A percentile compares a stretch with the other conserved stretches of the same genome.
These are phyloP conservation scores for Montipora cactus DNA, from an alignment of 64 coral and sea anemone species.

Conservation along the genomic window DNA sequence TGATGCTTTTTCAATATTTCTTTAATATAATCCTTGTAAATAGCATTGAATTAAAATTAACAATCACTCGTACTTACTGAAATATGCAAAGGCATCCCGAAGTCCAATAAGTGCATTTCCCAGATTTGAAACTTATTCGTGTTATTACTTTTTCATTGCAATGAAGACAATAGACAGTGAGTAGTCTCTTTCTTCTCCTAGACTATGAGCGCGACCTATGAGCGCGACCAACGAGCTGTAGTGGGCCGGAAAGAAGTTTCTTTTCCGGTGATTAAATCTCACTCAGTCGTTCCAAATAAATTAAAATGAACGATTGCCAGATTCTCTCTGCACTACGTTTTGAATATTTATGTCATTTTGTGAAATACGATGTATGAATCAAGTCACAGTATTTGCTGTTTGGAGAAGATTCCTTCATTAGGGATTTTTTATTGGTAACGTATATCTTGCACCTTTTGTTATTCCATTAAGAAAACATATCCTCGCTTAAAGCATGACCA, in stretches of 20 bases:
- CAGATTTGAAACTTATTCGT: slow-evolving; percentile 79
- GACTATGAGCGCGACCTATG: too few species aligned
- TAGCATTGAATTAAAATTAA: not conserved
- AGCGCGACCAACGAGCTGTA: too few species aligned
- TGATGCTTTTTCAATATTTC: not conserved
- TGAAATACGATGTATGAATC: not conserved
- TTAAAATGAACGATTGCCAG: not conserved
- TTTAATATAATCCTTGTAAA: not conserved
- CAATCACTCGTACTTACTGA: slow-evolving; percentile 74
- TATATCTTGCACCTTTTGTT: slow-evolving; percentile 22
- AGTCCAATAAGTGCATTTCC: slow-evolving; percentile 90
- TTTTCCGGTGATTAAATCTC: not conserved
- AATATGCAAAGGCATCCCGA: slow-evolving; percentile 91
- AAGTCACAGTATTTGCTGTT: slow-evolving; percentile 6
- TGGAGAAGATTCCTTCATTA: not conserved
- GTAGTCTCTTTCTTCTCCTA: too few species aligned
- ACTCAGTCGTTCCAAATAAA: not conserved
- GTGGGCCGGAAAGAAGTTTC: not conserved
- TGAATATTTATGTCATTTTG: slow-evolving; percentile 30
- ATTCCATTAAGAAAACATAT: slow-evolving; percentile 31
- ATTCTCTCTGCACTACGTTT: not conserved
- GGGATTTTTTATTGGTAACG: slow-evolving; percentile 12
- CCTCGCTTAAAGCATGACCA: not conserved
- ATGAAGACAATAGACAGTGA: not conserved
- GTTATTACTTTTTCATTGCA: slow-evolving; percentile 92